Evolutionary conservation across 2,797 vertebrate genomes (phyloP).

Genomic region (Otus scops): DNA sequence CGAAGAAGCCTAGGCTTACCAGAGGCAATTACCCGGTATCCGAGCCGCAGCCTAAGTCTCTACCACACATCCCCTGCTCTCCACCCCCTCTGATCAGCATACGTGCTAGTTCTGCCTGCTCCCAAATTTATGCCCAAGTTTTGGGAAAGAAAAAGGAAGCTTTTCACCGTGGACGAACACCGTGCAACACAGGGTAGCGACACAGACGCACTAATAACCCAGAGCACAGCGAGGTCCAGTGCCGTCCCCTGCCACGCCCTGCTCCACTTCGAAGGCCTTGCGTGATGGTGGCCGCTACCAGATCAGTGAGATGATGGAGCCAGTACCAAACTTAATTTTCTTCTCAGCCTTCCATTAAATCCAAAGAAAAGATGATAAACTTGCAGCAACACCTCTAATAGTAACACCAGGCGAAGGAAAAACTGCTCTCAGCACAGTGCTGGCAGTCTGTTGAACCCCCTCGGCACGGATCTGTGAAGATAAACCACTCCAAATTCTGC

Average conservation of each 20-base stretch:
- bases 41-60: background rate
- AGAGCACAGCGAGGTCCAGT: fast-evolving
- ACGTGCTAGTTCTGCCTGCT: background rate
- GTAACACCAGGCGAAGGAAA: background rate
- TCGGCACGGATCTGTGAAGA: background rate
- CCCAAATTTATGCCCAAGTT: background rate
- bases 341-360: background rate
- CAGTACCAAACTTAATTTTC: background rate
- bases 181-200: fast-evolving
- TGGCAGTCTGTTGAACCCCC: background rate
- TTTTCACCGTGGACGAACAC: fast-evolving
- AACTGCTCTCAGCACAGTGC: background rate
- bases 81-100: background rate
- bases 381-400: background rate
- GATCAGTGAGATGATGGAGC: fast-evolving
- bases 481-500: background rate
- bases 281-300: background rate
- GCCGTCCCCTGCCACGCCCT: fast-evolving
- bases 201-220: fast-evolving
- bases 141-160: background rate
- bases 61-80: background rate
- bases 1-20: background rate
- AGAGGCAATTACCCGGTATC: background rate
- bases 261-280: background rate
- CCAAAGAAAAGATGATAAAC: background rate